Base-by-base conservation (phyloP, 2,888 invertebrate genomes). In the Netelia inedita region DNA sequence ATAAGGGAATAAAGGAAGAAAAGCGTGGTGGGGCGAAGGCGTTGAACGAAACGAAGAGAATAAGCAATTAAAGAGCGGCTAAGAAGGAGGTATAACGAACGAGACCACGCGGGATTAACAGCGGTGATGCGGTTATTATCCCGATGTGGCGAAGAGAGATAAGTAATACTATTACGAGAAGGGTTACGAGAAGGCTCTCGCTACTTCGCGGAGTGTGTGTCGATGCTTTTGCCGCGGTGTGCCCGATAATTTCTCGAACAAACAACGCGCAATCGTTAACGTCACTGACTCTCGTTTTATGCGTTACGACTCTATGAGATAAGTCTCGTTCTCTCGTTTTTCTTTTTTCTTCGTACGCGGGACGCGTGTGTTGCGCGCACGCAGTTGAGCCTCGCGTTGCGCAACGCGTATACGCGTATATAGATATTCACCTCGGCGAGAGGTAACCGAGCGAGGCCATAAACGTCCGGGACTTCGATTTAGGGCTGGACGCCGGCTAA, bases 181-280 rank as follows among this genome's bases (percentile, higher is more conserved):
- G 14, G 11, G 61, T 23, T 10, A 11, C 11, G 5, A 3, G 61
- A 21, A 57, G 19, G 16, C 57, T 16, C 57, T 57, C 16, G 57
- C n/a, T 57, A 19, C 16, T 57, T 28, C 59, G 61, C 14, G 35
- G 11, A 41, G 75, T 35, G 35, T 59, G 2, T 9, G 21, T 19
- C 16, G 78, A 69, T 69, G 23, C 69, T 69, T 46, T 68, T 68
- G 81, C 82, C 21, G 74, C 68, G 57, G 71, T 57, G 63, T 61
- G 71, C 87, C 84, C 86, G 88, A 90, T 91, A 89, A 90, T 91
- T 90, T 86, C 88, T 87, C 87, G 82, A 88, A 85, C 87, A 89
- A 90, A 90, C 88, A 89, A 90, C 87, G 86, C 80, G 80, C 83
- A 88, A 87, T 90, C 90, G 89, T 91, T 90, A 91, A 91, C 88